Evolutionary conservation across 1,140 invertebrate genomes (phyloP), one percentile per base, ranked within the genome.

Genomic region (Chionoecetes opilio): DNA sequence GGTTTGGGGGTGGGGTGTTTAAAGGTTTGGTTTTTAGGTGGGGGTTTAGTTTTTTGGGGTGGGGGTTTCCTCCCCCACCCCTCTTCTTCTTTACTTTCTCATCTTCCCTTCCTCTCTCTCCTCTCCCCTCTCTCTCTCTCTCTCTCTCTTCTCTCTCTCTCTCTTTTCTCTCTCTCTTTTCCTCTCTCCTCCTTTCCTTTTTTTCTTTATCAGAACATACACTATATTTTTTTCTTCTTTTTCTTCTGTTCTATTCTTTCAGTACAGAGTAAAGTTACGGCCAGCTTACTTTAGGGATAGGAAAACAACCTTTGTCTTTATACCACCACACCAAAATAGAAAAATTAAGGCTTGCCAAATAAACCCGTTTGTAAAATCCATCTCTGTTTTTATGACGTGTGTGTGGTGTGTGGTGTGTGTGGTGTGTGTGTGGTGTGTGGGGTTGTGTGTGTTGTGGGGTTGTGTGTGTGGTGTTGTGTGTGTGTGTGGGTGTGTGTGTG

Each of bases 401-500:
- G n/a, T n/a, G n/a, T n/a, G n/a, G n/a, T n/a, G 14, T 14, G 38
- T 41, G 38, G 53, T 63, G 53, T 63, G 53, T 63, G 53, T 63
- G 53, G 53, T 63, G 53, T n/a, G 63, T 75, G 63, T 75, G 63
- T 75, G 63, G 63, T 75, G 63, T 75, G 63, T n/a, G n/a, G n/a
- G 26, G 63, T 75, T n/a, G 63, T 75, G 63, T 75, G 63, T 75
- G 63, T 75, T 75, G 63, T n/a, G 63, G 26, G 63, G n/a, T n/a
- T n/a, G 63, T 75, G 63, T 75, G 63, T 75, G 63, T 75, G 63
- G 63, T 75, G 63, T 75, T n/a, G 63, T 75, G 63, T 75, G 63
- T 75, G 63, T 75, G 63, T 75, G 63, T n/a, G 63, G 26, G 63
- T 75, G 63, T n/a, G 63, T 75, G 63, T 75, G 26, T 75, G 63